Evolutionary conservation across 2,888 invertebrate genomes (phyloP), one percentile per base, ranked within the genome.

Genomic region (Urechis unicinctus): DNA sequence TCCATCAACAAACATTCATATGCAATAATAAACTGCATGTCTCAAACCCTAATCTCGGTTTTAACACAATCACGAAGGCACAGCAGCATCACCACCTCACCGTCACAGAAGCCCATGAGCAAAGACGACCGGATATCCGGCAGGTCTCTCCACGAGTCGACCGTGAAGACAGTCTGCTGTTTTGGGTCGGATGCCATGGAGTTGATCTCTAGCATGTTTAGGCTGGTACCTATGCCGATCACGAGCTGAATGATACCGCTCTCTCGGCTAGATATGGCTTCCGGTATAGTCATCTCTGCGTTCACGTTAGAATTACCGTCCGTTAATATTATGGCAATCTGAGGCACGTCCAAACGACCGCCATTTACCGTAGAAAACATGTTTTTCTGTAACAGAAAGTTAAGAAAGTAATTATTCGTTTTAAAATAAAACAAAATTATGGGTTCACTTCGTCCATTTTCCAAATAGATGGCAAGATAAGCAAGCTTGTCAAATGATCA

Each of bases 291-390:
- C 17, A 58, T 57, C 28, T 57, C 53, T 5, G 63, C 49, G 36
- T 69, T 65, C 26, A 68, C 62, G 53, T 66, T 68, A 9, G 71
- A 71, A 24, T 68, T 62, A 29, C 72, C 71, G 53, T 71, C 71
- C 47, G 68, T 64, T 5, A 73, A 59, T 24, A 73, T 61, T 30
- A 73, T 65, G n/a, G 64, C 63, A 47, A 69, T 60, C 52, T 73
- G 71, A 9, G 62, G 62, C 6, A 63, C 71, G 28, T 64, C 61
- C 28, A 67, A 64, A 46, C 73, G 59, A 55, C 70, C 71, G 2
- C 73, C 73, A 52, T 69, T 68, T n/a, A 47, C 56, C 13, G 25
- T 48, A 13, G 63, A 66, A 57, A 68, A 73, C 65, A 71, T 65
- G 28, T 51, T 25, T n/a, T 51, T 28, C 21, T 46, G 49, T 3